phyloP scores from a whole-genome alignment of 2,888 invertebrate genomes.

The Thecocarcelia acutangulata region DNA sequence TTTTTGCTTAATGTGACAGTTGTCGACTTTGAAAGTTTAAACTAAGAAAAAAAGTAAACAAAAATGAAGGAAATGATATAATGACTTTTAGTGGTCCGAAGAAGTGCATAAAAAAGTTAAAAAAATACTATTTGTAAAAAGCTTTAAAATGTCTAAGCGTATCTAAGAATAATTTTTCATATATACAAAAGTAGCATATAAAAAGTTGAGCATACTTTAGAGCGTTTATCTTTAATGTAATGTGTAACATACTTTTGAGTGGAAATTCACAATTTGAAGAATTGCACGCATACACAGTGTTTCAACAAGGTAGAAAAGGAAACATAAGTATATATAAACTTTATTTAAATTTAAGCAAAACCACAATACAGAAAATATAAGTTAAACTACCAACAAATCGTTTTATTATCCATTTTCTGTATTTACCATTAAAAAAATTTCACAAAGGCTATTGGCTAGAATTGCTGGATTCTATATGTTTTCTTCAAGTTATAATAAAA shows the following conservation, averaged over 20 bases:
- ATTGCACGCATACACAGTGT: neutral
- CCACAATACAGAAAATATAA: neutral
- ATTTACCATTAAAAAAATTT: slow-evolving; percentile 48
- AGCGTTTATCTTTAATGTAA: slow-evolving; percentile 14
- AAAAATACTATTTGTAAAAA: no score
- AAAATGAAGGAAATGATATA: neutral
- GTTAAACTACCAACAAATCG: slow-evolving; percentile 31
- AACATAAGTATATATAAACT: neutral
- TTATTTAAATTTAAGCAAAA: neutral
- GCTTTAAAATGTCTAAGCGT: no score
- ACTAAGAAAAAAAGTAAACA: neutral
- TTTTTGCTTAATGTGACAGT: slow-evolving; percentile 42
- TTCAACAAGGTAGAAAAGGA: neutral
- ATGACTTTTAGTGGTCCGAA: neutral
- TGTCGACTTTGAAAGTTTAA: slow-evolving; percentile 37
- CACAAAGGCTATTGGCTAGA: slow-evolving; percentile 2
- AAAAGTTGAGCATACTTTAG: slow-evolving; percentile 48
- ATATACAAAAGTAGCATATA: neutral
- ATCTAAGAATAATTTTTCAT: no score
- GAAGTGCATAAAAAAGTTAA: no score
- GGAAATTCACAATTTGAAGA: slow-evolving; percentile 11
- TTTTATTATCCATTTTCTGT: slow-evolving; percentile 54
- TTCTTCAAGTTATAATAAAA: neutral
- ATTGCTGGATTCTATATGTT: slow-evolving; percentile 15
- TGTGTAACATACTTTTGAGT: slow-evolving; percentile 42